Conservation (phyloP, 2,888 invertebrate species). For the Chirona hameri region DNA sequence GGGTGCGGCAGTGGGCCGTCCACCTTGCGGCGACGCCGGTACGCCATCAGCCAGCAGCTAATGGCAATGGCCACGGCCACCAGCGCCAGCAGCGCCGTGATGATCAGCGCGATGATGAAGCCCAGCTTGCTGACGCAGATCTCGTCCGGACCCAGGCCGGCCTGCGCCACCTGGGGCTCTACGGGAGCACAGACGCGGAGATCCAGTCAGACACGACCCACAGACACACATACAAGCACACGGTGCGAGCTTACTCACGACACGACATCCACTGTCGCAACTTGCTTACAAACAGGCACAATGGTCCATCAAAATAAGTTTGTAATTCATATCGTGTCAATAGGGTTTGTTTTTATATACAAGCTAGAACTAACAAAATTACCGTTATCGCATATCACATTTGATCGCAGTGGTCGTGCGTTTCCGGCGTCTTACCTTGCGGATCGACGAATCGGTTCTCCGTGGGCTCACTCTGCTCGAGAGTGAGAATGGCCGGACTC, state of each 20-base stretch:
- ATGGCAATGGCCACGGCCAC: slow-evolving; percentile 92
- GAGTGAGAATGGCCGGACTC: slow-evolving; percentile 85
- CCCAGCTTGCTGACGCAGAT: slow-evolving; percentile 93
- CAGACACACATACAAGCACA: too few relatives aligned
- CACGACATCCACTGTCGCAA: too few relatives aligned
- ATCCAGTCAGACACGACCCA: too few relatives aligned
- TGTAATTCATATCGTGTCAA: too few relatives aligned
- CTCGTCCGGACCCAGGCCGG: slow-evolving; percentile 55
- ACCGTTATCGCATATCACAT: too few relatives aligned
- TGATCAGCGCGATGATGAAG: slow-evolving; percentile 83
- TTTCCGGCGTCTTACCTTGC: slow-evolving; percentile 57
- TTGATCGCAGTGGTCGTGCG: too few relatives aligned
- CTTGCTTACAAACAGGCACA: too few relatives aligned
- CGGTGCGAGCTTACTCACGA: too few relatives aligned
- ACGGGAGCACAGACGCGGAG: background rate
- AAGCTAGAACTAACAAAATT: too few relatives aligned
- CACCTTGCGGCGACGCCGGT: slow-evolving; percentile 78
- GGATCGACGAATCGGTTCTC: slow-evolving; percentile 74
- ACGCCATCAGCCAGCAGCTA: slow-evolving; percentile 93
- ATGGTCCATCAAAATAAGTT: too few relatives aligned
- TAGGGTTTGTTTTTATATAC: too few relatives aligned
- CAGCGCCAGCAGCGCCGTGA: slow-evolving; percentile 83
- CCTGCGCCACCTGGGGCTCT: slow-evolving; percentile 28
- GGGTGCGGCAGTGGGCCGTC: slow-evolving; percentile 90
- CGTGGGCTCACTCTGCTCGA: slow-evolving; percentile 62